phyloP scores from a whole-genome alignment of 2,113 vertebrate genomes.

The Pelodiscus sinensis region DNA sequence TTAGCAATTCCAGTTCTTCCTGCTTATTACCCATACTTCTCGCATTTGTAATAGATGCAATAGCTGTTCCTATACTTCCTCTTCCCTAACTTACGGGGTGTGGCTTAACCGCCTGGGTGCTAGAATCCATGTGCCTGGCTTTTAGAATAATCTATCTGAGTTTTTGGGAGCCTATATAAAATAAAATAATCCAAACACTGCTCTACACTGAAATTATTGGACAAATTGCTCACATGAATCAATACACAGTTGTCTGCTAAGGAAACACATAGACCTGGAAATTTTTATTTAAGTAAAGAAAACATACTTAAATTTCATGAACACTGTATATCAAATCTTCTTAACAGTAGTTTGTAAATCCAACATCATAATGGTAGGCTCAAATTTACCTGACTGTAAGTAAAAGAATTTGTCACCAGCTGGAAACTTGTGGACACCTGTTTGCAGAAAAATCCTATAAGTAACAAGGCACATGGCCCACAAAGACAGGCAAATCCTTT shows the following conservation, averaged over 20 bases:
- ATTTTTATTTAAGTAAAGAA: not conserved
- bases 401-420: not conserved
- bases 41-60: no score
- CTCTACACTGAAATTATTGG: not conserved
- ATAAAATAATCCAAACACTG: not conserved
- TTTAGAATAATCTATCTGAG: not conserved
- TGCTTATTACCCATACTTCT: no score
- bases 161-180: not conserved
- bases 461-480: not conserved
- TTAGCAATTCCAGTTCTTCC: no score
- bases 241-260: not conserved
- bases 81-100: not conserved
- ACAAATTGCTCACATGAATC: not conserved
- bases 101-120: no score
- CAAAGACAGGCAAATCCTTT: not conserved
- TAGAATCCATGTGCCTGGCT: not conserved
- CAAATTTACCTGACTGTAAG: not conserved
- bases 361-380: not conserved
- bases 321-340: not conserved
- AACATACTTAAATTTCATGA: not conserved
- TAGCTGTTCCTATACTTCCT: not conserved
- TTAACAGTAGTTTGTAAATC: not conserved
- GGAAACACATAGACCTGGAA: not conserved
- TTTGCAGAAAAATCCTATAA: not conserved
- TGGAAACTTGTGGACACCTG: not conserved